Percentiles rank a stretch among this genome's conserved stretches.
These are phyloP conservation scores for Ictidomys tridecemlineatus DNA, from an alignment of 2,113 vertebrate species.

Conservation along the genomic window DNA sequence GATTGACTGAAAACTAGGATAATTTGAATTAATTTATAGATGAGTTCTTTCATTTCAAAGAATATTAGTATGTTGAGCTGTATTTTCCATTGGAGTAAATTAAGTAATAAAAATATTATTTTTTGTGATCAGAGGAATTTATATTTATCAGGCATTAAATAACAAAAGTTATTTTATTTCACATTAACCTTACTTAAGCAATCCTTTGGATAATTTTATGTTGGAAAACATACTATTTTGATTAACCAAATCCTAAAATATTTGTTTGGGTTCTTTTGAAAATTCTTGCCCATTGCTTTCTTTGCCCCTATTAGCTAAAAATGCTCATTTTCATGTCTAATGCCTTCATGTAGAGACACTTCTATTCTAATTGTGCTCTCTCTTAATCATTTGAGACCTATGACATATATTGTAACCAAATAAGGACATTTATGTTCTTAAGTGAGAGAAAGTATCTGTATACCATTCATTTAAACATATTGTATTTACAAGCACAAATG, in stretches of 20 bases:
- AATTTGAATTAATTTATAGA: slow-evolving; percentile 15
- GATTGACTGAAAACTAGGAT: not conserved
- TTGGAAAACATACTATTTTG: not conserved
- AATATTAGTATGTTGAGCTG: not conserved
- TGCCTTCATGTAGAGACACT: not conserved
- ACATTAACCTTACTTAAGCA: not conserved
- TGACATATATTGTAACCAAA: not conserved
- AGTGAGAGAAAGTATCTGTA: not conserved
- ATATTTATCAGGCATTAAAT: not conserved
- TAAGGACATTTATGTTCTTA: not conserved
- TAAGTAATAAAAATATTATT: slow-evolving; percentile 28
- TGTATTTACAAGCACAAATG: not conserved
- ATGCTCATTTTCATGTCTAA: not conserved
- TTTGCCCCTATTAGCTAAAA: not conserved
- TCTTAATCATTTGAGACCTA: not conserved
- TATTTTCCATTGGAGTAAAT: not conserved
- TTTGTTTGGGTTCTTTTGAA: slow-evolving; percentile 14
- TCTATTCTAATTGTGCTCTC: not conserved
- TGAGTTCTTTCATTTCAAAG: not conserved
- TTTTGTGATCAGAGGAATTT: not conserved
- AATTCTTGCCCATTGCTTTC: not conserved
- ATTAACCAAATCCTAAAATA: slow-evolving; percentile 15
- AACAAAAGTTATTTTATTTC: slow-evolving; percentile 16
- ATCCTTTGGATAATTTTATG: slow-evolving; percentile 28
- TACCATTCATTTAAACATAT: not conserved